Conservation (phyloP, 1,140 invertebrate species). For the Marisa cornuarietis region DNA sequence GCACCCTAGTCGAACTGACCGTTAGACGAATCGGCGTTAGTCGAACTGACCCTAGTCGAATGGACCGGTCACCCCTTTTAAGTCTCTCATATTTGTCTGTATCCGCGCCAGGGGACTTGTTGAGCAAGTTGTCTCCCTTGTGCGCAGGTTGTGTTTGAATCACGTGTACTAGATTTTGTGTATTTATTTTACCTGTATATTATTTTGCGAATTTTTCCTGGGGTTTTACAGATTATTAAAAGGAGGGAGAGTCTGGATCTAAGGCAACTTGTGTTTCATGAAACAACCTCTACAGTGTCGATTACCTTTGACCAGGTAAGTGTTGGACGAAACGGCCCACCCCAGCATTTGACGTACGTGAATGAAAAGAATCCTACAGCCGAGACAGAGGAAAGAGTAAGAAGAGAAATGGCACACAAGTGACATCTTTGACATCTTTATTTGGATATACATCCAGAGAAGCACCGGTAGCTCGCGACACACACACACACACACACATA, state of each 20-base stretch:
- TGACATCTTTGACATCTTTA: no score
- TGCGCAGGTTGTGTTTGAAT: no score
- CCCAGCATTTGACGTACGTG: neutral
- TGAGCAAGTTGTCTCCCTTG: neutral
- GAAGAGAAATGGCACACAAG: neutral
- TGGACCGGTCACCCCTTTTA: no score
- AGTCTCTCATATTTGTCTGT: no score
- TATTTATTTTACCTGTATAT: neutral
- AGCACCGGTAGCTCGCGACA: no score
- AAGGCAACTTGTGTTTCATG: neutral
- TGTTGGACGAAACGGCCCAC: no score
- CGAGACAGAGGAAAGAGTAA: neutral
- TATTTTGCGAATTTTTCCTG: neutral
- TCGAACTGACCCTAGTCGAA: no score
- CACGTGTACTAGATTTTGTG: no score
- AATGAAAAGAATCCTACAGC: neutral
- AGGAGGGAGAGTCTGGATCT: neutral
- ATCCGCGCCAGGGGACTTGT: neutral
- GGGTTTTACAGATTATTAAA: neutral
- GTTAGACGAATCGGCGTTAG: no score
- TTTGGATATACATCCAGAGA: no score
- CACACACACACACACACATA: no score
- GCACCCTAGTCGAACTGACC: no score
- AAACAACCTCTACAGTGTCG: neutral
- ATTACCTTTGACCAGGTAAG: constrained; percentile 17